phyloP scores from a whole-genome alignment of 1,140 invertebrate genomes.

The Saxidomus purpurata region DNA sequence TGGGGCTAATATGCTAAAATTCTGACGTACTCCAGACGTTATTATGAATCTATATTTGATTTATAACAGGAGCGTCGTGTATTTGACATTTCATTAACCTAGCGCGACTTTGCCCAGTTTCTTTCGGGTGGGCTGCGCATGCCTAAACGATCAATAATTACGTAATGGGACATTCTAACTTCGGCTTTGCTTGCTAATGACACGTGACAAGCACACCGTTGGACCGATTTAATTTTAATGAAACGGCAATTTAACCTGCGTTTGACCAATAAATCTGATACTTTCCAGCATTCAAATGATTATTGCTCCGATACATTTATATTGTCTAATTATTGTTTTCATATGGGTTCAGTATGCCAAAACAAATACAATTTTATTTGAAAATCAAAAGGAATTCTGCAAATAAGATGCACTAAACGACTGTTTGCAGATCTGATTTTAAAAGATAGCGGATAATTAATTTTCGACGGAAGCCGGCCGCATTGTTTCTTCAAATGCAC shows the following conservation, averaged over 20 bases:
- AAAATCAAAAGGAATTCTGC: neutral
- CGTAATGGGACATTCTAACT: neutral
- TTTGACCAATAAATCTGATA: slow-evolving; percentile 41
- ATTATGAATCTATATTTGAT: too few relatives aligned
- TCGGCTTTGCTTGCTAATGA: neutral
- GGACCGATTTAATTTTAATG: slow-evolving; percentile 1
- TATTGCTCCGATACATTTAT: slow-evolving; percentile 26
- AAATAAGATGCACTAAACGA: neutral
- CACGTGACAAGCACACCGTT: neutral
- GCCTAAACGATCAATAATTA: neutral
- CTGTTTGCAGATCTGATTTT: neutral
- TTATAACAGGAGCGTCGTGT: too few relatives aligned
- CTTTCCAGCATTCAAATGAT: neutral
- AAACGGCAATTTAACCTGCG: slow-evolving; percentile 5
- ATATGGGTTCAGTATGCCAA: neutral
- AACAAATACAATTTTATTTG: neutral
- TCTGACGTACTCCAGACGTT: too few relatives aligned
- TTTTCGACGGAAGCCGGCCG: neutral
- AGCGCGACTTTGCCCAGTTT: too few relatives aligned
- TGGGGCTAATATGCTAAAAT: too few relatives aligned
- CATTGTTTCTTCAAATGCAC: too few relatives aligned
- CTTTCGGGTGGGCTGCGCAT: neutral
- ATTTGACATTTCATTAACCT: slow-evolving; percentile 17
- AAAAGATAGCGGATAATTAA: neutral
- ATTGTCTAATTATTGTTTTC: slow-evolving; percentile 14